phyloP scores from a whole-genome alignment of 2,888 invertebrate genomes.

The Leptopilina drosophilae region DNA sequence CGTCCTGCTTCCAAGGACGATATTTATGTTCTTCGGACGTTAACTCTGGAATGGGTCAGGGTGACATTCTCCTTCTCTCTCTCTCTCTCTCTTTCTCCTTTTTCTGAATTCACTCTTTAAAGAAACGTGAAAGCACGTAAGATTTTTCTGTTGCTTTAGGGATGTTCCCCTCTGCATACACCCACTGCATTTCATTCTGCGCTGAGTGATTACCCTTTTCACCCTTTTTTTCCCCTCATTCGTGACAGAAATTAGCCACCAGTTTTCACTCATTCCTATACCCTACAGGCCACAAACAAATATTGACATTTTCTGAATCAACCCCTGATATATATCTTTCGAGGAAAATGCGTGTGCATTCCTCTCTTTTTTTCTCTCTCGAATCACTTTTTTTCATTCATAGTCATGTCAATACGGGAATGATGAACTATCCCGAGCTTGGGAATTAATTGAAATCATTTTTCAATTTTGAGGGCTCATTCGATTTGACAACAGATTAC shows the following conservation, averaged over 20 bases:
- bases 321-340: background rate
- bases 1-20: slow-evolving; percentile 68
- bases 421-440: background rate
- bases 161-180: background rate
- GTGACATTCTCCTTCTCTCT: background rate
- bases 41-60: slow-evolving; percentile 58
- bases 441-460: slow-evolving; percentile 27
- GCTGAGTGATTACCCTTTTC: slow-evolving; percentile 14
- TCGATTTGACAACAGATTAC: slow-evolving; percentile 15
- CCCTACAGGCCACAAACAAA: background rate
- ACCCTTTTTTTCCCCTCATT: slow-evolving; percentile 1
- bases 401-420: background rate
- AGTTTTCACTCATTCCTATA: slow-evolving; percentile 4
- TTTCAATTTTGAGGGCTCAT: slow-evolving; percentile 15
- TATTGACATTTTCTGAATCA: slow-evolving; percentile 21
- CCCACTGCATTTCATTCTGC: background rate
- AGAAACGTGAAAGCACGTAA: slow-evolving; percentile 50
- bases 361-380: no score
- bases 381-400: no score
- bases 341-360: slow-evolving; percentile 6
- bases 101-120: slow-evolving; percentile 41
- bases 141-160: background rate
- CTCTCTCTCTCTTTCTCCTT: no score
- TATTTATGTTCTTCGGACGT: slow-evolving; percentile 73
- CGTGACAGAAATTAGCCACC: slow-evolving; percentile 3